Evolutionary conservation across 2,888 invertebrate species (phyloP).

Genomic region (Erebia aethiops): DNA sequence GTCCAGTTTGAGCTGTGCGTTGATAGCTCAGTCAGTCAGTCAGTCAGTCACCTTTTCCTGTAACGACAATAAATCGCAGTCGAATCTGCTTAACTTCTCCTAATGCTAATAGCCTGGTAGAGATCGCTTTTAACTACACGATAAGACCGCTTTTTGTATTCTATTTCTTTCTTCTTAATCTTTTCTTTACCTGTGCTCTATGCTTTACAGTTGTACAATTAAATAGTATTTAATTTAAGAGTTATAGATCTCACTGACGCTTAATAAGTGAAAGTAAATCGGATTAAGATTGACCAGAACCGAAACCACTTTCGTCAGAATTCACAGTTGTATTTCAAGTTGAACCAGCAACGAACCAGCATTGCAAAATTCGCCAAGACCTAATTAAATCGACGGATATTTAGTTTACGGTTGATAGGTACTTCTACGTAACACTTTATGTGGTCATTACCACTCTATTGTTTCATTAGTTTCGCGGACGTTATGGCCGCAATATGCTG

Average conservation of each 20-base stretch:
- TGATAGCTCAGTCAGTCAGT: too few relatives aligned
- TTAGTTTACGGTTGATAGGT: slow-evolving; percentile 32
- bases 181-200: too few relatives aligned
- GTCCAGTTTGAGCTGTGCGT: too few relatives aligned
- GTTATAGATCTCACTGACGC: not conserved
- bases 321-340: slow-evolving; percentile 18
- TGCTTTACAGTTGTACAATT: too few relatives aligned
- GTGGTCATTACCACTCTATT: slow-evolving; percentile 40
- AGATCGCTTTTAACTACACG: too few relatives aligned
- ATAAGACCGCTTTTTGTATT: too few relatives aligned
- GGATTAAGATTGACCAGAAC: slow-evolving; percentile 15
- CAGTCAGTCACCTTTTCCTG: too few relatives aligned
- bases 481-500: slow-evolving; percentile 17
- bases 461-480: slow-evolving; percentile 39
- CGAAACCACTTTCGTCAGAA: slow-evolving; percentile 21
- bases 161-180: too few relatives aligned
- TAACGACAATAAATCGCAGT: too few relatives aligned
- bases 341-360: slow-evolving; percentile 5
- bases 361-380: slow-evolving; percentile 26
- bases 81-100: too few relatives aligned
- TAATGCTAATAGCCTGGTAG: too few relatives aligned
- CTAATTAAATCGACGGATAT: slow-evolving; percentile 30
- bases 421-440: slow-evolving; percentile 31
- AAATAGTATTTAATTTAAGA: too few relatives aligned
- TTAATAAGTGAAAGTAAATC: slow-evolving; percentile 15